Evolutionary conservation across 1,140 invertebrate genomes (phyloP).

Genomic region (Euura lappo): DNA sequence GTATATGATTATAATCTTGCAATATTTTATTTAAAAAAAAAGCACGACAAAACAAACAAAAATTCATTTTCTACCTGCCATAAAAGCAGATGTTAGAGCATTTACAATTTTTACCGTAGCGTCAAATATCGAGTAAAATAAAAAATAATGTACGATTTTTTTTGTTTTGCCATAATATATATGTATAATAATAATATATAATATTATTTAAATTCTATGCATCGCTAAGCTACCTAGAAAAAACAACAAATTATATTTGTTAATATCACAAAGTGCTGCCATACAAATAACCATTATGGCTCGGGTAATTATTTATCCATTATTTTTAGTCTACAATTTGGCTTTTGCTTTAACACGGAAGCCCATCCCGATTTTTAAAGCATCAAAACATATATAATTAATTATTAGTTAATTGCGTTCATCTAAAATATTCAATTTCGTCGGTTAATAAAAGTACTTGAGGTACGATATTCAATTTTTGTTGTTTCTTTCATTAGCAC

Average conservation of each 20-base stretch:
- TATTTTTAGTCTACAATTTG: background rate
- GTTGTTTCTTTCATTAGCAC: too few species aligned
- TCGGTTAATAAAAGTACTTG: background rate
- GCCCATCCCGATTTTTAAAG: background rate
- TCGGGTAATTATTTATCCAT: background rate
- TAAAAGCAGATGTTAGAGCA: background rate
- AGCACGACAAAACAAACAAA: background rate
- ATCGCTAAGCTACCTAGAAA: background rate
- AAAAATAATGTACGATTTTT: background rate
- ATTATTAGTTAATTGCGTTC: background rate
- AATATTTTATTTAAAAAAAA: background rate
- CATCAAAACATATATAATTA: background rate
- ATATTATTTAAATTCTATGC: background rate
- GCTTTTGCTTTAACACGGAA: background rate
- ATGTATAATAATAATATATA: too few species aligned
- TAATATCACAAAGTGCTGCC: conserved; percentile 51
- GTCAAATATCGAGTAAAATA: background rate
- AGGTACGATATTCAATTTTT: too few species aligned
- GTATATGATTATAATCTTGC: background rate
- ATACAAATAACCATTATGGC: conserved; percentile 1
- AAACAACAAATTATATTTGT: conserved; percentile 34
- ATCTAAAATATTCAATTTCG: background rate
- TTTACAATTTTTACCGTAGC: background rate
- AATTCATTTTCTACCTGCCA: background rate
- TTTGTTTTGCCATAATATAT: too few species aligned